Evolutionary conservation across 2,797 vertebrate genomes (phyloP).

Genomic region (Enteromius treurensis): DNA sequence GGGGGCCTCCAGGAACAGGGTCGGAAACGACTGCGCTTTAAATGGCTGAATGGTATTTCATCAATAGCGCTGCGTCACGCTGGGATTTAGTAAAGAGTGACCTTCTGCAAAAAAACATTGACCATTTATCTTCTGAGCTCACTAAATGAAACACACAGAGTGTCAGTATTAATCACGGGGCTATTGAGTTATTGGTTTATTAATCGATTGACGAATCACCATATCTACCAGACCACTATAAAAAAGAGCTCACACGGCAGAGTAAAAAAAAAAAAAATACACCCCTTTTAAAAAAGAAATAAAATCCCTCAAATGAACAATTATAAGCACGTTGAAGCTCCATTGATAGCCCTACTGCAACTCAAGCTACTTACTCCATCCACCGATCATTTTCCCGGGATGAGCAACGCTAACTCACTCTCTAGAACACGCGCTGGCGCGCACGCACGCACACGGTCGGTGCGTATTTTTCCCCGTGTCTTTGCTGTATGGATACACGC

Average conservation of each 20-base stretch:
- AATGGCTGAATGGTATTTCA: constrained; percentile 44
- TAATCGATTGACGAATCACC: constrained; percentile 9
- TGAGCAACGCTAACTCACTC: constrained; percentile 4
- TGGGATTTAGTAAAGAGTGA: constrained; percentile 19
- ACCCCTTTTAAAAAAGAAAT: neutral
- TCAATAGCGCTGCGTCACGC: constrained; percentile 51
- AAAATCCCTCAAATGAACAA: neutral
- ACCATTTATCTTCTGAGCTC: constrained; percentile 21
- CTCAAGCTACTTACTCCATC: constrained; percentile 16
- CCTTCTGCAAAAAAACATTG: constrained; percentile 38
- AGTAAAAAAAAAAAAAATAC: neutral
- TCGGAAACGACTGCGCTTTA: constrained; percentile 12
- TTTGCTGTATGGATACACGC: constrained; percentile 42
- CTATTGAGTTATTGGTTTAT: constrained; percentile 32
- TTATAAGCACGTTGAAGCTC: neutral
- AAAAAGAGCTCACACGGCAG: neutral
- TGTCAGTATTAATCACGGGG: constrained; percentile 28
- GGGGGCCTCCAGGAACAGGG: constrained; percentile 7
- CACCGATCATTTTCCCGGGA: constrained; percentile 18
- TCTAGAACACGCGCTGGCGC: constrained; percentile 18
- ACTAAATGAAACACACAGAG: constrained; percentile 10
- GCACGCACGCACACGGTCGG: constrained; percentile 5
- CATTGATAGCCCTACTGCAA: constrained; percentile 1
- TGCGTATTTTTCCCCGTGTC: neutral
- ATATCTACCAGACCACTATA: neutral